Conservation (phyloP, 2,113 vertebrate species). For the Trochalopteron elliotii region DNA sequence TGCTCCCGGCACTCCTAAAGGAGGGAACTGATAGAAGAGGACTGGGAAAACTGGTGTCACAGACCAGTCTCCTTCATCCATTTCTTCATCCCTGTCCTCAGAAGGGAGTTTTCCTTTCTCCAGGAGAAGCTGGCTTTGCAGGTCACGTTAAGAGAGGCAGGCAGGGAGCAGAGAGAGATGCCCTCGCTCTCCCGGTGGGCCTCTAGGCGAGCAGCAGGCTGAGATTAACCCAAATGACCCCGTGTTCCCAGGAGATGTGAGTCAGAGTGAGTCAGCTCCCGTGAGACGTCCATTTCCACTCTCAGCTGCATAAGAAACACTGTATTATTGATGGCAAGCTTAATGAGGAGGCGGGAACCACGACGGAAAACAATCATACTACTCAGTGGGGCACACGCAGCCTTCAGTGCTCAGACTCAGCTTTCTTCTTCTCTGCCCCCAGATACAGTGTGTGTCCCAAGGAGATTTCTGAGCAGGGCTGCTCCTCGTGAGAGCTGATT, state of each 20-base stretch:
- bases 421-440: fast-evolving
- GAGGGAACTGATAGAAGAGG: neutral
- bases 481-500: neutral
- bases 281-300: neutral
- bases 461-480: neutral
- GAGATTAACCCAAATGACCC: neutral
- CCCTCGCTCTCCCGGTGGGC: neutral
- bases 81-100: neutral
- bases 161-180: neutral
- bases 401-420: neutral
- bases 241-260: neutral
- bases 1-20: neutral
- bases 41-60: neutral
- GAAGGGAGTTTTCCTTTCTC: neutral
- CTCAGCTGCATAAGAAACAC: neutral
- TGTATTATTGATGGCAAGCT: neutral
- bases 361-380: neutral
- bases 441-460: fast-evolving
- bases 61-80: neutral
- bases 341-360: neutral
- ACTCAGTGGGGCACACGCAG: fast-evolving
- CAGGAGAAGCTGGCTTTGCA: neutral
- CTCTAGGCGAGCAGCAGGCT: neutral
- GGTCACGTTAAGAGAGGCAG: neutral
- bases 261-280: slow-evolving; percentile 21